These are phyloP conservation scores for Lerista edwardsae DNA, from an alignment of 2,797 vertebrate genomes.

Conservation along the genomic window DNA sequence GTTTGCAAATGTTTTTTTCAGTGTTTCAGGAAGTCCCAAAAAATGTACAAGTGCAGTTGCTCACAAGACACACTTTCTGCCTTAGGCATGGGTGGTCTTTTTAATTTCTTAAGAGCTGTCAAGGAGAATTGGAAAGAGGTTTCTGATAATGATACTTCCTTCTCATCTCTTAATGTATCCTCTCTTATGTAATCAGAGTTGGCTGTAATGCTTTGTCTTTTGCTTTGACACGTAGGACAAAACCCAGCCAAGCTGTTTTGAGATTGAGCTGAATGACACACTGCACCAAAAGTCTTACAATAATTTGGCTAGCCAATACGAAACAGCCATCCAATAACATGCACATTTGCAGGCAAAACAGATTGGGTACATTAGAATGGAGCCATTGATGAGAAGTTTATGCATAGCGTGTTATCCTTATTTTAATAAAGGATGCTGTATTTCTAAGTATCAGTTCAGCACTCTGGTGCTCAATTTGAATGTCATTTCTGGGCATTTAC, in stretches of 20 bases:
- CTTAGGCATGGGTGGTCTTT: not conserved
- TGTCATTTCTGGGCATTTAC: not conserved
- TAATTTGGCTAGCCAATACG: slow-evolving; percentile 25
- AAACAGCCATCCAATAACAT: not conserved
- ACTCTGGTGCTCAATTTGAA: not conserved
- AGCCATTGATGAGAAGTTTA: not conserved
- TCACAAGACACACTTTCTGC: not conserved
- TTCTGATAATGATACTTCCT: slow-evolving; percentile 20
- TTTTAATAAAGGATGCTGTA: not conserved
- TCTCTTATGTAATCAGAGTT: not conserved
- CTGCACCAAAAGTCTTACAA: slow-evolving; percentile 32
- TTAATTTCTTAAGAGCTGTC: slow-evolving; percentile 26
- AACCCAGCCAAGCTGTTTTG: slow-evolving; percentile 12
- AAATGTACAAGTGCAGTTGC: not conserved
- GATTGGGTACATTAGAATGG: slow-evolving; percentile 6
- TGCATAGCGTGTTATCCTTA: not conserved
- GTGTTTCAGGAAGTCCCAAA: not conserved
- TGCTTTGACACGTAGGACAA: slow-evolving; percentile 4
- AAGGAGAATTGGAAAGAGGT: slow-evolving; percentile 25
- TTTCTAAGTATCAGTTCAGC: not conserved
- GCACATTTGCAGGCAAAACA: slow-evolving; percentile 20
- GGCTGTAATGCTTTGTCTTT: slow-evolving; percentile 19
- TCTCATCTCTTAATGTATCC: slow-evolving; percentile 2
- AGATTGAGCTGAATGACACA: not conserved
- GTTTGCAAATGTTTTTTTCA: not conserved